These are phyloP conservation scores for Xerus inauris DNA, from an alignment of 2,113 vertebrate genomes.

Conservation along the genomic window DNA sequence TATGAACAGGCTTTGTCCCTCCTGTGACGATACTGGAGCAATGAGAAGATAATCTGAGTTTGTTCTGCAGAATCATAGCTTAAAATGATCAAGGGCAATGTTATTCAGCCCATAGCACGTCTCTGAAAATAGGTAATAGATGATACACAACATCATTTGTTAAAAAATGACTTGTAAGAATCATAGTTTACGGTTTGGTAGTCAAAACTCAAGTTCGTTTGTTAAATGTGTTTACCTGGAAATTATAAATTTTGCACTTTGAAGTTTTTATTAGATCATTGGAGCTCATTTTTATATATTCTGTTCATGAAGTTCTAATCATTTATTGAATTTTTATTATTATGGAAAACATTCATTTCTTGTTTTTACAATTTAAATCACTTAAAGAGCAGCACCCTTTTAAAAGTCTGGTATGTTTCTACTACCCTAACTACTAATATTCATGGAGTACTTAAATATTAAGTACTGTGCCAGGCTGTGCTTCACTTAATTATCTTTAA, in stretches of 20 bases:
- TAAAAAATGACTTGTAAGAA: neutral
- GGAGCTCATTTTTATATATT: neutral
- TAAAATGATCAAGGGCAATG: neutral
- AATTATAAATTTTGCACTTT: neutral
- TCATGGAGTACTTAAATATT: too few relatives aligned
- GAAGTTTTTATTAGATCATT: neutral
- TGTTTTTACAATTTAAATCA: constrained; percentile 34
- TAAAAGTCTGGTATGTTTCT: neutral
- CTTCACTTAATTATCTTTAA: neutral
- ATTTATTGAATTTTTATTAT: neutral
- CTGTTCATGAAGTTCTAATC: neutral
- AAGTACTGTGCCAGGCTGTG: neutral
- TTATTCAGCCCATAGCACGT: neutral
- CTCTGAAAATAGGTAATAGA: neutral
- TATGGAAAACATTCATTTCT: neutral
- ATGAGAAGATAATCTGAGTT: neutral
- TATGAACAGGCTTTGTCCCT: neutral
- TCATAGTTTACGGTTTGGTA: neutral
- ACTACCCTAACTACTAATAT: neutral
- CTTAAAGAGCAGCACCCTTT: neutral
- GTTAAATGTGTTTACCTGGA: neutral
- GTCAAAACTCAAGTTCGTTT: neutral
- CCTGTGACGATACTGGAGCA: neutral
- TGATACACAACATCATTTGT: neutral
- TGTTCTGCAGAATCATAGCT: neutral